phyloP scores from a whole-genome alignment of 64 coral and sea anemone species.

The Actinia equina region DNA sequence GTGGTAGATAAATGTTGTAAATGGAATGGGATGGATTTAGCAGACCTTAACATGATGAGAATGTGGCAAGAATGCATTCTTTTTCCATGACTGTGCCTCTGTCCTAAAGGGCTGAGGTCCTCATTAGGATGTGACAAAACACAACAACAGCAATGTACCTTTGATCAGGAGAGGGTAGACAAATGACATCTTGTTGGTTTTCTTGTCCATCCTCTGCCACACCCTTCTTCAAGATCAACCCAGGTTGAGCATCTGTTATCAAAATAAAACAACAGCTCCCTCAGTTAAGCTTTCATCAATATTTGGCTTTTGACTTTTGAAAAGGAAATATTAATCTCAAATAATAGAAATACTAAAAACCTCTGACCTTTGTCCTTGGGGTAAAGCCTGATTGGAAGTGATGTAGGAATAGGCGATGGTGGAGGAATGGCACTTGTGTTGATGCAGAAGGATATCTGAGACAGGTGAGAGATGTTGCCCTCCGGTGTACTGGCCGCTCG shows the following conservation, averaged over 20 bases:
- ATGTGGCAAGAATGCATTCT: no score
- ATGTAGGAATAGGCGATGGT: constrained; percentile 51
- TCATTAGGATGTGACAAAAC: no score
- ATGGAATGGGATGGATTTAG: no score
- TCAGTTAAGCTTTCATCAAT: not conserved
- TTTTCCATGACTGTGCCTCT: no score
- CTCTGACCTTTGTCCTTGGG: constrained; percentile 50
- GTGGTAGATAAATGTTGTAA: no score
- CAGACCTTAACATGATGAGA: no score
- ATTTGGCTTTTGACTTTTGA: not conserved
- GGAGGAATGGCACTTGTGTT: constrained; percentile 24
- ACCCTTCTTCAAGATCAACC: constrained; percentile 34
- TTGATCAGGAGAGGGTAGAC: constrained; percentile 58
- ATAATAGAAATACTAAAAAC: not conserved
- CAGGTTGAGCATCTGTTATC: constrained; percentile 32
- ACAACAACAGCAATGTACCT: constrained; percentile 18
- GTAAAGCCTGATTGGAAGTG: constrained; percentile 56
- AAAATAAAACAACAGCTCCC: not conserved
- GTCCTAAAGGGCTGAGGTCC: no score
- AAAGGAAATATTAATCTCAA: no score
- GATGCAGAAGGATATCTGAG: constrained; percentile 51
- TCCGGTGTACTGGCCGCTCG: constrained; percentile 63
- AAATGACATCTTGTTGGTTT: constrained; percentile 47
- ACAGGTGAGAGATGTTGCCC: constrained; percentile 46
- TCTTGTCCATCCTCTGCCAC: constrained; percentile 27